Conservation (phyloP, 1,140 invertebrate genomes). For the Babylonia areolata region DNA sequence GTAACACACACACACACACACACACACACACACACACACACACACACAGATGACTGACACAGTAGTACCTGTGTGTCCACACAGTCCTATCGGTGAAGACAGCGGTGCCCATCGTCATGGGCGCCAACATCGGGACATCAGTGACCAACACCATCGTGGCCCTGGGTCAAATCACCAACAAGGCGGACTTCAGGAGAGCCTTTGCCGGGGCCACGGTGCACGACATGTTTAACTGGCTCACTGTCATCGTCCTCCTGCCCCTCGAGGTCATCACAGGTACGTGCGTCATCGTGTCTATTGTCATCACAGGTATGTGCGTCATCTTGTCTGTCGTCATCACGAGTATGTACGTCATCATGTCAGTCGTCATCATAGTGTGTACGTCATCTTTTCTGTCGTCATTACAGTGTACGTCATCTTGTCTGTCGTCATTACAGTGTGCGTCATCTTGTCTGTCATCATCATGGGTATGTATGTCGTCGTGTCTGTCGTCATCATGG, state of each 20-base stretch:
- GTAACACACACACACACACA: too few species aligned
- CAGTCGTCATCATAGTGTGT: not conserved
- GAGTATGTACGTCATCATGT: not conserved
- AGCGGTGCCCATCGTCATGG: conserved; percentile 81
- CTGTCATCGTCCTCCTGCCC: conserved; percentile 77
- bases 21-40: too few species aligned
- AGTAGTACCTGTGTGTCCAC: conserved; percentile 8
- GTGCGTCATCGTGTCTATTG: conserved; percentile 9
- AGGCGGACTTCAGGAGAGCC: conserved; percentile 78
- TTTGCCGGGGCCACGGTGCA: conserved; percentile 81
- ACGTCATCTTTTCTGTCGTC: not conserved
- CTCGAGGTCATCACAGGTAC: conserved; percentile 74
- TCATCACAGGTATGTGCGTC: not conserved
- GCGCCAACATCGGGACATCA: conserved; percentile 81
- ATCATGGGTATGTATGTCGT: not conserved
- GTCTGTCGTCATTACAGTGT: not conserved
- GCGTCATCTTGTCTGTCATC: conserved; percentile 7
- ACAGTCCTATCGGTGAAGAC: conserved; percentile 75
- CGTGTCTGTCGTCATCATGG: not conserved
- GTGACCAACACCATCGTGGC: conserved; percentile 81
- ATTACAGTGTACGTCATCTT: not conserved
- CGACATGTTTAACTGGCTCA: conserved; percentile 80
- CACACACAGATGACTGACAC: too few species aligned
- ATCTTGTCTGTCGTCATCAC: not conserved
- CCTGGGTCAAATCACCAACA: conserved; percentile 73